Percentiles rank a stretch among this genome's conserved stretches.
Conservation (phyloP, 1,140 invertebrate species). For the Melitaea cinxia region DNA sequence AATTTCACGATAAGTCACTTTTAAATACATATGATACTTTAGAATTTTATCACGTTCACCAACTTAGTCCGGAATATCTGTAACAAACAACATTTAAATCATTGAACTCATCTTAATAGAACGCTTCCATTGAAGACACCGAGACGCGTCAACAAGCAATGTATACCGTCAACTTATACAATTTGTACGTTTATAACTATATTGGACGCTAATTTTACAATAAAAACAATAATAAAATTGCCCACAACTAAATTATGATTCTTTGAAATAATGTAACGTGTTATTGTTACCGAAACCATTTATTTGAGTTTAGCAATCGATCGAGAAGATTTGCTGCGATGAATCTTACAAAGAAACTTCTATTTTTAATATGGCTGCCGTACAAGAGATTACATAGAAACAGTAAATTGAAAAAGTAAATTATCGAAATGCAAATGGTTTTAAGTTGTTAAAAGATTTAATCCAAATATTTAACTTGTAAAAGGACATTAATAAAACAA, state of each 20-base stretch:
- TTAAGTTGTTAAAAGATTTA: background rate
- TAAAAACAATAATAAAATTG: constrained; percentile 18
- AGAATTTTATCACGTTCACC: constrained; percentile 77
- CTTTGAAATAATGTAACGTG: background rate
- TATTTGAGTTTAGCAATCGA: constrained; percentile 38
- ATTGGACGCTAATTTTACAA: constrained; percentile 17
- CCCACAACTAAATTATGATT: constrained; percentile 18
- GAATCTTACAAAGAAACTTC: constrained; percentile 56
- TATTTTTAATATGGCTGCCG: constrained; percentile 75
- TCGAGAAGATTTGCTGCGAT: constrained; percentile 62
- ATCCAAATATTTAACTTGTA: constrained; percentile 3
- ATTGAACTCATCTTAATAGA: constrained; percentile 15
- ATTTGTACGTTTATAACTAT: constrained; percentile 14
- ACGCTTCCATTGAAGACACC: constrained; percentile 42
- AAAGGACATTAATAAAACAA: constrained; percentile 45
- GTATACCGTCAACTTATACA: constrained; percentile 36
- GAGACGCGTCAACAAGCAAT: constrained; percentile 76
- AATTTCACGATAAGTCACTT: constrained; percentile 77
- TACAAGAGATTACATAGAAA: constrained; percentile 27
- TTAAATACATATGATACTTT: constrained; percentile 73
- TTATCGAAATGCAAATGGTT: background rate
- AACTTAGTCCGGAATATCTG: constrained; percentile 74
- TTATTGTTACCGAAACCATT: constrained; percentile 7
- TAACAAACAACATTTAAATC: constrained; percentile 43
- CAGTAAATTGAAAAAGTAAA: constrained; percentile 17